These are phyloP conservation scores for Copidosoma aretas DNA, from an alignment of 2,888 invertebrate genomes.

Conservation along the genomic window DNA sequence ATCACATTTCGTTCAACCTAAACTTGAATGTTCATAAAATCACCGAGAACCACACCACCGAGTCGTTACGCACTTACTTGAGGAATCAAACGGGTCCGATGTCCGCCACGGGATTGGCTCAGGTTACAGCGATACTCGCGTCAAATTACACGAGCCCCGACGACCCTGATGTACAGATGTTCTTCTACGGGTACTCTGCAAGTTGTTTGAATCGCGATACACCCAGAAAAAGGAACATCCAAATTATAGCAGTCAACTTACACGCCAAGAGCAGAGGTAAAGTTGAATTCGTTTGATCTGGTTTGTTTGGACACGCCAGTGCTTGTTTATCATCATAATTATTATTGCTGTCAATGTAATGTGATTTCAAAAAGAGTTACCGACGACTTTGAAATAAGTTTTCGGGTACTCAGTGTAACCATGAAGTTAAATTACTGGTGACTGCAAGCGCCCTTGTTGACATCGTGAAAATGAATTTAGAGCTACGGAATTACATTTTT, in stretches of 20 bases:
- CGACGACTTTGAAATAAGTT: too few species aligned
- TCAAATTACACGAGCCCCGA: slow-evolving; percentile 69
- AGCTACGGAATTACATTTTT: too few species aligned
- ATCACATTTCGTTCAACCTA: too few species aligned
- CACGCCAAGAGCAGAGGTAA: slow-evolving; percentile 72
- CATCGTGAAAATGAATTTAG: too few species aligned
- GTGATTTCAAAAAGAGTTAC: too few species aligned
- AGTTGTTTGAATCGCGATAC: slow-evolving; percentile 63
- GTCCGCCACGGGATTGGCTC: slow-evolving; percentile 71
- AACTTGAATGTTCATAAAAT: too few species aligned
- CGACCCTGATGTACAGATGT: slow-evolving; percentile 72
- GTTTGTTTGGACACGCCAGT: not conserved
- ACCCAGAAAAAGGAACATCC: slow-evolving; percentile 43
- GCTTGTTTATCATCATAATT: too few species aligned
- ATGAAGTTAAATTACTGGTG: too few species aligned
- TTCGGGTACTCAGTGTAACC: too few species aligned
- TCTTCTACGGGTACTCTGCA: slow-evolving; percentile 71
- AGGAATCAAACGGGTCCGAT: slow-evolving; percentile 69
- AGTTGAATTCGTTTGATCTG: not conserved
- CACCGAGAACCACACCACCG: slow-evolving; percentile 10
- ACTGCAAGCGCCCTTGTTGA: too few species aligned
- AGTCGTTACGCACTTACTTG: slow-evolving; percentile 56
- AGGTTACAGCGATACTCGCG: slow-evolving; percentile 71
- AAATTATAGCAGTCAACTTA: slow-evolving; percentile 68
- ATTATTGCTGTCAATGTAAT: too few species aligned